Base-by-base conservation (phyloP, 2,797 vertebrate genomes). In the Poecilia picta region DNA sequence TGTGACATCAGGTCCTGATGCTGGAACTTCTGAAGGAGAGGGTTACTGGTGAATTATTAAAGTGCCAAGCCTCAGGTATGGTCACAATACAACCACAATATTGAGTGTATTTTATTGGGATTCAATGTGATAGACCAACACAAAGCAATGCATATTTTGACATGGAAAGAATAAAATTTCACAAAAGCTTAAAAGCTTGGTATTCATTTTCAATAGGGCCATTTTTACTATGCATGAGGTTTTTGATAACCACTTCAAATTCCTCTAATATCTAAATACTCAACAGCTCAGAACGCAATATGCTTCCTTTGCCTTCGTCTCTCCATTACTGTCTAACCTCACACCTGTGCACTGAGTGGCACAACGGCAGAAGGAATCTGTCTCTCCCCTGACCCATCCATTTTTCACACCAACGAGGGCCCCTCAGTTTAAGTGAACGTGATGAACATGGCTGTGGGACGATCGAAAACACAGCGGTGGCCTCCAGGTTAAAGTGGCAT, bases 391-490 rank as follows among this genome's bases (percentile, higher is more conserved):
- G 73, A 75, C 55, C 28, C 75, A 51, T 85, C 57, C 84, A 92
- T 93, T 90, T 89, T 84, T 94, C 92, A 87, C 88, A 72, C 59
- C 72, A 39, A 73, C 36, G 76, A 90, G 80, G 82, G 88, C 86
- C 83, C 81, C 89, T 82, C 72, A 11, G 72, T 90, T 90, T 90
- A 88, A 89, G 87, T 82, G 83, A 88, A 89, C 83, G 88, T 91
- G 90, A 93, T 84, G 76, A 88, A 88, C 88, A 87, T 68, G 76
- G 87, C 90, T 84, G 77, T 25, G 3, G 88, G 89, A 88, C 84
- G 84, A 89, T 85, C n/a, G 80, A 88, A 89, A 89, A 92, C 89
- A 87, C 89, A 88, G 91, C 76, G 8, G 86, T 85, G 77, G 75
- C 79, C 77, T 83, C 79, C 39, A 80, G 83, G 83, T 93, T 92